Evolutionary conservation across 2,113 vertebrate species (phyloP), one percentile per base, ranked within the genome.

Genomic region (Trematomus loennbergii): DNA sequence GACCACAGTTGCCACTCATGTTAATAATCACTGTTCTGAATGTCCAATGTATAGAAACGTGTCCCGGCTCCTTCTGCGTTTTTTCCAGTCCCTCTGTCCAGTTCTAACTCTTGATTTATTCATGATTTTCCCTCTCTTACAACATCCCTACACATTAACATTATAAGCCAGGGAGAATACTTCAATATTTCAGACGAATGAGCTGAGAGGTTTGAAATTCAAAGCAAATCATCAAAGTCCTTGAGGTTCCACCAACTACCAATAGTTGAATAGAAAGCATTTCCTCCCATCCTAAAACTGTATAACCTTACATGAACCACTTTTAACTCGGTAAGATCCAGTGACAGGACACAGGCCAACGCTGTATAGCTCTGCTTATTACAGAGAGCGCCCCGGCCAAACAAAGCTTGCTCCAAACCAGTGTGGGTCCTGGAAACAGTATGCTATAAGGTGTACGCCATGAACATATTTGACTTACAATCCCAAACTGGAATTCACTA

Each of bases 241-340:
- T 49, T 52, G 7, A 60, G 65, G 50, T 75, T 65, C 2, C 46
- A 52, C 20, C 16, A n/a, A 49, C 59, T 53, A 53, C 18, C 11
- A 78, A 36, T 4, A 57, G 69, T 67, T 77, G 53, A 75, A n/a
- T 64, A 33, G 33, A 61, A 67, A 76, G 15, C 36, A 2, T 40
- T 9, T 15, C 48, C 65, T 69, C 66, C 46, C 40, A 57, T 57
- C 20, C 49, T 40, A 45, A 61, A 74, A 72, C 65, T 20, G 67
- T 84, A 58, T 90, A 83, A 55, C 79, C 57, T 90, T 78, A 82
- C 79, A 67, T 62, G 67, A 75, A 80, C 64, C 73, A 87, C 66
- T 84, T 82, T 73, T 62, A 70, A 81, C 77, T 60, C 10, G 12
- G 55, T 67, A 36, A 66, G 82, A 83, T 81, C n/a, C 18, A 60